Evolutionary conservation across 2,797 vertebrate species (phyloP).

Genomic region (Crocidura indochinensis): DNA sequence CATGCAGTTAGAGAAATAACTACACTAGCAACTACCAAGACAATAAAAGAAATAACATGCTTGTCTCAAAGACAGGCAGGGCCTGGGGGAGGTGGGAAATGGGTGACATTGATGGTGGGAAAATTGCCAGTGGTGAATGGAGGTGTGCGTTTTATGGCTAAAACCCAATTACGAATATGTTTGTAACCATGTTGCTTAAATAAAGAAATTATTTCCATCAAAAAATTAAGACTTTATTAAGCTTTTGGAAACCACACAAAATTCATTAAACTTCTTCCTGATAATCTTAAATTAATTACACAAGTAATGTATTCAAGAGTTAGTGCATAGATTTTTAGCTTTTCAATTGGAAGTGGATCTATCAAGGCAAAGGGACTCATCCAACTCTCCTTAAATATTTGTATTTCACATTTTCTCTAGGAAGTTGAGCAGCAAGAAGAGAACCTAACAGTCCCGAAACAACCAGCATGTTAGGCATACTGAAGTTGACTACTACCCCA

Average conservation of each 20-base stretch:
- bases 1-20: no score
- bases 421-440: conserved; percentile 52
- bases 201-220: no score
- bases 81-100: no score
- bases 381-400: conserved; percentile 50
- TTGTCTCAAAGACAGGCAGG: no score
- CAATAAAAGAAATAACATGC: no score
- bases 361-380: conserved; percentile 11
- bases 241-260: conserved; percentile 65
- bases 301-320: conserved; percentile 43
- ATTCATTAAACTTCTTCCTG: conserved; percentile 61
- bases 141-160: no score
- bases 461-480: neutral
- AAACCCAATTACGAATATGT: no score
- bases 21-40: no score
- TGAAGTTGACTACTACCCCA: conserved; percentile 30
- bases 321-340: conserved; percentile 64
- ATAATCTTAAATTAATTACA: conserved; percentile 62
- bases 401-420: conserved; percentile 55
- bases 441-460: conserved; percentile 38
- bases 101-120: no score
- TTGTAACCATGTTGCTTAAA: no score
- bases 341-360: conserved; percentile 36
- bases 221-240: conserved; percentile 41
- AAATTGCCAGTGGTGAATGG: no score